phyloP scores from a whole-genome alignment of 1,140 invertebrate genomes.

The Diprion similis region DNA sequence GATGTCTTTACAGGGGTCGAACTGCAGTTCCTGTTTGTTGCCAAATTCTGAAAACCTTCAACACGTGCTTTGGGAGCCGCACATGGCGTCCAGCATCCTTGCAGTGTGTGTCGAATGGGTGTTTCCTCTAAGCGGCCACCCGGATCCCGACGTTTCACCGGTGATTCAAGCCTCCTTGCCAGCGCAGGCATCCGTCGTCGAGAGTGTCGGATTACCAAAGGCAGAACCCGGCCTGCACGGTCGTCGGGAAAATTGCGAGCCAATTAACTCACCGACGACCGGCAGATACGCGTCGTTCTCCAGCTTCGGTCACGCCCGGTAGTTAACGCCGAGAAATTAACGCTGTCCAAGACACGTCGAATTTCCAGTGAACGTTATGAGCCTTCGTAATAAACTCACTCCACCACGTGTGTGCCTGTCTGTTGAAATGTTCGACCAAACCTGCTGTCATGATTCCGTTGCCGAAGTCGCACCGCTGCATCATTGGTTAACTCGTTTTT shows the following conservation, averaged over 20 bases:
- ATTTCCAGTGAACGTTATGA: no score
- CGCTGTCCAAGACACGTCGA: not conserved
- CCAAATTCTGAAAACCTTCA: conserved; percentile 1
- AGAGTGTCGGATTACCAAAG: not conserved
- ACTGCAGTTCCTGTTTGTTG: conserved; percentile 3
- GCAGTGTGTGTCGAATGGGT: not conserved
- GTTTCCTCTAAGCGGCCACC: not conserved
- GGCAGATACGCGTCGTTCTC: not conserved
- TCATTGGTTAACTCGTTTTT: no score
- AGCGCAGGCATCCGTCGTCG: not conserved
- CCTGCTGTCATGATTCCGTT: no score
- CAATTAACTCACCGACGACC: not conserved
- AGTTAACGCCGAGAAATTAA: conserved; percentile 1
- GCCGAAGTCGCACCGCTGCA: no score
- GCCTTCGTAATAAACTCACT: no score
- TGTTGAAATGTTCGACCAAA: no score
- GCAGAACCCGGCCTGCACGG: not conserved
- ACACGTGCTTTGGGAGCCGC: not conserved
- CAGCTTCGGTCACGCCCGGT: not conserved
- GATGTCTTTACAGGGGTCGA: not conserved
- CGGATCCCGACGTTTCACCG: conserved; percentile 2
- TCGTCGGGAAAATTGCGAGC: conserved; percentile 1
- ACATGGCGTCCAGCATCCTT: not conserved
- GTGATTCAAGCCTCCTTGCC: not conserved
- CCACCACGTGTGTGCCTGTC: no score